phyloP scores from a whole-genome alignment of 2,797 vertebrate genomes.

The Enteromius treurensis region DNA sequence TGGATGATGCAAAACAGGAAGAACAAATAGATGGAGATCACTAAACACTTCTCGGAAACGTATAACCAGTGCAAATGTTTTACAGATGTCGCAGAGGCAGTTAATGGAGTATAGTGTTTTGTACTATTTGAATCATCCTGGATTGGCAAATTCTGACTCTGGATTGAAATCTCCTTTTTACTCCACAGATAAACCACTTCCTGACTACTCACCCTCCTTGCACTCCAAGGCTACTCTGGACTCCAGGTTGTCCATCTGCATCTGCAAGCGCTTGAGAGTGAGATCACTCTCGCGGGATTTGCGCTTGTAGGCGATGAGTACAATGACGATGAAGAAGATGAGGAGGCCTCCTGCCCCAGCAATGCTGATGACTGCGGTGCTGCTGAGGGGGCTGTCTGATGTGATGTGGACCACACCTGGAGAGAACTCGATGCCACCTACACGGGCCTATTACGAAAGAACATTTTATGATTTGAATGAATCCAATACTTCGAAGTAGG shows the following conservation, averaged over 20 bases:
- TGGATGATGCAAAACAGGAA: constrained; percentile 14
- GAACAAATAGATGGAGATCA: not conserved
- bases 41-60: not conserved
- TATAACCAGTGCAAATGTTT: not conserved
- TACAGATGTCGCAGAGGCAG: not conserved
- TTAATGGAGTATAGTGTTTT: not conserved
- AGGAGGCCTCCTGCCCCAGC: constrained; percentile 92
- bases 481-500: constrained; percentile 3
- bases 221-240: constrained; percentile 98
- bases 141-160: not conserved
- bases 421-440: constrained; percentile 96
- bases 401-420: constrained; percentile 95
- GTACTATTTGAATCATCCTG: not conserved
- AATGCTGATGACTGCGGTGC: constrained; percentile 94
- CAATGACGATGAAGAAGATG: constrained; percentile 94
- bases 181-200: not conserved
- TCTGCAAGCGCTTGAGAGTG: constrained; percentile 95
- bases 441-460: constrained; percentile 82
- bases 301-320: constrained; percentile 97
- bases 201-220: constrained; percentile 87
- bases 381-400: constrained; percentile 94
- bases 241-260: constrained; percentile 99
- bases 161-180: constrained; percentile 4
- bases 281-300: constrained; percentile 97
- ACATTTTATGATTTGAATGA: constrained; percentile 5